phyloP scores from a whole-genome alignment of 2,113 vertebrate genomes.

The Pipa parva region DNA sequence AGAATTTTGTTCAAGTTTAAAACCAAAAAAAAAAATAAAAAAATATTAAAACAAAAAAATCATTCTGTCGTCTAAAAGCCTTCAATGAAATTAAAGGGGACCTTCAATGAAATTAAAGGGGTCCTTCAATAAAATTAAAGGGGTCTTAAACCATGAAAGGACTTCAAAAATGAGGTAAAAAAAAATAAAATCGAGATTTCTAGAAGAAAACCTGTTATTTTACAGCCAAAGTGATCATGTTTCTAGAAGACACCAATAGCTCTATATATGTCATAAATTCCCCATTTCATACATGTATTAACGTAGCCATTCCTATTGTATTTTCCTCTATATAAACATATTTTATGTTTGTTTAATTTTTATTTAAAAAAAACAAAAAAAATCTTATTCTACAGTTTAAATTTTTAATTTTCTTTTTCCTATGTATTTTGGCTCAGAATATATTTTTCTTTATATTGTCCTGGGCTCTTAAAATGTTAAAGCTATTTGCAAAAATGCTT shows the following conservation, averaged over 20 bases:
- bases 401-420: slow-evolving; percentile 12
- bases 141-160: neutral
- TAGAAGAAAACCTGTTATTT: neutral
- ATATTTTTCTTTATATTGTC: slow-evolving; percentile 7
- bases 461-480: slow-evolving; percentile 36
- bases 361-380: slow-evolving; percentile 16
- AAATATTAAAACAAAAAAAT: neutral
- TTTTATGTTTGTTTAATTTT: slow-evolving; percentile 21
- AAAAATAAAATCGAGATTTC: neutral
- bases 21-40: slow-evolving; percentile 21
- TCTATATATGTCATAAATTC: slow-evolving; percentile 25
- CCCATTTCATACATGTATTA: slow-evolving; percentile 31
- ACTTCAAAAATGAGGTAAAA: slow-evolving; percentile 28
- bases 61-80: no score
- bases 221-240: neutral
- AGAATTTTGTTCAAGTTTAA: slow-evolving; percentile 35
- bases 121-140: no score
- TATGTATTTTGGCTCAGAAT: slow-evolving; percentile 28
- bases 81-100: no score
- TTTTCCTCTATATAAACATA: slow-evolving; percentile 20
- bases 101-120: no score
- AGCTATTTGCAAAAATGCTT: slow-evolving; percentile 38
- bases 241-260: slow-evolving; percentile 17
- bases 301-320: slow-evolving; percentile 20
- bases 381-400: neutral